Evolutionary conservation across 2,797 vertebrate species (phyloP), one percentile per base, ranked within the genome.

Genomic region (Alauda arvensis): DNA sequence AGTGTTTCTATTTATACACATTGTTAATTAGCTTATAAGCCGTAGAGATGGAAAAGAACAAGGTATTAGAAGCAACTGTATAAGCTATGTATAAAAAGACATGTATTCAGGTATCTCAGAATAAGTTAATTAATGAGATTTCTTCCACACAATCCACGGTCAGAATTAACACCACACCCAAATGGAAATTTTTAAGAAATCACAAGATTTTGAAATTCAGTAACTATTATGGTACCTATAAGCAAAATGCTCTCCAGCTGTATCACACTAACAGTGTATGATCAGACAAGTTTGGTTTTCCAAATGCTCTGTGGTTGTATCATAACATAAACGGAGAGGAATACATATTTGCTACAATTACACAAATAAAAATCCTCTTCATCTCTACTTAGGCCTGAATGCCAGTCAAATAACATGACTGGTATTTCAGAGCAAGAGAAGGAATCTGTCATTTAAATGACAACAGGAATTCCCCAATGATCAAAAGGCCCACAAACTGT

Each of bases 251-350:
- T 71, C 40, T 75, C 39, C 63, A 68, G 71, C 55, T 80, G 26
- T 77, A 66, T 74, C 55, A 57, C 6, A 24, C 67, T 19, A 52
- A 86, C 23, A 51, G 70, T 53, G 24, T 37, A 24, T 2, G 8
- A 85, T 77, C 83, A 70, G 85, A 67, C 42, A 93, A 78, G 63
- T 71, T 52, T 65, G 72, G 39, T 79, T 95, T 95, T 89, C 52
- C 87, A 93, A 87, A 68, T 53, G 62, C 89, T 94, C 79, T 83
- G 16, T 40, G 87, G 23, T 74, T 85, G 42, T 57, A 77, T 77
- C 65, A 24, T 85, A 93, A 85, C 60, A 82, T 45, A 14, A 91
- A 85, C 25, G 39, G 71, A 79, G 70, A 92, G 66, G 90, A 92
- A 93, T 55, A 82, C 15, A 10, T 72, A 80, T 93, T 86, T 91